phyloP scores from a whole-genome alignment of 2,888 invertebrate species.

The Caenorhabditis macrosperma region DNA sequence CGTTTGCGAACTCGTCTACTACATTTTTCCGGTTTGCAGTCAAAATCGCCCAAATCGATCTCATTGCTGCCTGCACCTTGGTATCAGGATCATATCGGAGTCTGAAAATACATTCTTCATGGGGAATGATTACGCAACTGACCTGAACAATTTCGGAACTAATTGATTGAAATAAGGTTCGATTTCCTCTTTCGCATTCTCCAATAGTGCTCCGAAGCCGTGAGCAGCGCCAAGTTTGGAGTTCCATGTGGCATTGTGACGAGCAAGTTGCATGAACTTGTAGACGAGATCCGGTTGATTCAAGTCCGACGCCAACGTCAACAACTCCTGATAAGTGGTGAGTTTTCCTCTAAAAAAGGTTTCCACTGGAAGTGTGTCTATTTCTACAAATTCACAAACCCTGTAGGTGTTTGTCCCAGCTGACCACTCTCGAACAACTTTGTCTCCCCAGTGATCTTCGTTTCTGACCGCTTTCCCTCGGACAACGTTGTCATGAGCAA shows the following conservation, averaged over 20 bases:
- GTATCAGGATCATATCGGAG: constrained; percentile 94
- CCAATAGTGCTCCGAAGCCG: constrained; percentile 91
- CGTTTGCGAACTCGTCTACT: constrained; percentile 88
- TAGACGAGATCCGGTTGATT: constrained; percentile 96
- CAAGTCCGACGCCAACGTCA: constrained; percentile 92
- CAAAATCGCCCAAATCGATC: constrained; percentile 92
- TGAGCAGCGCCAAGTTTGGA: constrained; percentile 95
- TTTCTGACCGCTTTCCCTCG: constrained; percentile 82
- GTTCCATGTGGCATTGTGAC: constrained; percentile 95
- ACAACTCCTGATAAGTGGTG: constrained; percentile 93
- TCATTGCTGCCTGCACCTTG: constrained; percentile 93
- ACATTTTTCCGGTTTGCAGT: constrained; percentile 90
- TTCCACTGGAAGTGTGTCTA: background rate
- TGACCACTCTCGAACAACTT: constrained; percentile 91
- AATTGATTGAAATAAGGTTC: constrained; percentile 89
- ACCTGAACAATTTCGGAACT: constrained; percentile 87
- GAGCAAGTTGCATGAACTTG: constrained; percentile 95
- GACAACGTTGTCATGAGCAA: constrained; percentile 89
- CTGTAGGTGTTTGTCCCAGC: constrained; percentile 90
- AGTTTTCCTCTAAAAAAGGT: constrained; percentile 59
- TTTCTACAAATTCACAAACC: constrained; percentile 83
- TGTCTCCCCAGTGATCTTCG: constrained; percentile 86
- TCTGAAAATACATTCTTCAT: constrained; percentile 16
- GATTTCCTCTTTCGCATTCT: constrained; percentile 89
- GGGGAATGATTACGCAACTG: no score